A percentile compares a stretch with the other conserved stretches of the same genome.
Evolutionary conservation across 2,113 vertebrate species (phyloP).

Genomic region (Rhinoderma darwinii): DNA sequence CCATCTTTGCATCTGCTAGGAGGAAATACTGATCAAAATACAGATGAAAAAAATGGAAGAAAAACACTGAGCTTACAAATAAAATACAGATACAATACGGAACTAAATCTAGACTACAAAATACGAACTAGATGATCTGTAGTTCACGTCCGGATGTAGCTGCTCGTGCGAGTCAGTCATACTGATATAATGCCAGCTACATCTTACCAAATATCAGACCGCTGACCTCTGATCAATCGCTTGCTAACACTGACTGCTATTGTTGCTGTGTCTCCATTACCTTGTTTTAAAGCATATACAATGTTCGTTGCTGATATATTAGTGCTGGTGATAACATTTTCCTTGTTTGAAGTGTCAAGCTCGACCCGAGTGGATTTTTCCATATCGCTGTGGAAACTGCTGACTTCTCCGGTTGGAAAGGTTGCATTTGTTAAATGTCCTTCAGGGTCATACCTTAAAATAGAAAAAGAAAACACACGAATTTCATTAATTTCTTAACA

Average conservation of each 20-base stretch:
- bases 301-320: conserved; percentile 92
- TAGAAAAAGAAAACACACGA: conserved; percentile 55
- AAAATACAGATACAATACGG: neutral
- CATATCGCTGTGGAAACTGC: conserved; percentile 88
- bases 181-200: neutral
- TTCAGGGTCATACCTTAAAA: conserved; percentile 85
- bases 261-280: conserved; percentile 67
- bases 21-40: neutral
- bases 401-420: conserved; percentile 91
- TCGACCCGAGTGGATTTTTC: conserved; percentile 90
- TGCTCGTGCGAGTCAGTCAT: neutral
- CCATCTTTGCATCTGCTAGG: neutral
- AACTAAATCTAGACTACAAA: neutral
- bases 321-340: conserved; percentile 90
- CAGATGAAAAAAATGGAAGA: neutral
- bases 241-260: neutral
- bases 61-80: neutral
- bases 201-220: neutral
- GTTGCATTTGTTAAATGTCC: conserved; percentile 93
- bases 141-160: neutral
- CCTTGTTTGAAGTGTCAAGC: conserved; percentile 85
- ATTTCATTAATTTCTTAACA: neutral
- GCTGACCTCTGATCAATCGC: neutral
- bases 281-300: conserved; percentile 92
- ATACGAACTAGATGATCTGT: too few species aligned